Evolutionary conservation across 2,113 vertebrate genomes (phyloP), one percentile per base, ranked within the genome.

Genomic region (Atlantisia rogersi): DNA sequence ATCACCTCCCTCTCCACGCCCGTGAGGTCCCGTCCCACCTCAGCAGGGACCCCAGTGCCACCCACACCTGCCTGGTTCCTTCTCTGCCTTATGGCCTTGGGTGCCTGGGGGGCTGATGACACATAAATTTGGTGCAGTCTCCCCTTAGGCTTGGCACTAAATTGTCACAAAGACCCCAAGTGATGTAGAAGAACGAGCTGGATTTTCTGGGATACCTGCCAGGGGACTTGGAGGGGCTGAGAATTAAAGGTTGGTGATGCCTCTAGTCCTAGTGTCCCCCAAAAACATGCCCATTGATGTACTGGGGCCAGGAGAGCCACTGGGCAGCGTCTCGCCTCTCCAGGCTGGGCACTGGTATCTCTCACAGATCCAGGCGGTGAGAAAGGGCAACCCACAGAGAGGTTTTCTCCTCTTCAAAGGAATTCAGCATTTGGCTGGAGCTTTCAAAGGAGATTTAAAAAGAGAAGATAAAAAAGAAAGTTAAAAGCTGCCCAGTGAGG

Each of bases 361-460:
- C 83, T 87, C 11, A 1, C 74, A 65, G 81, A 91, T 95, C 86
- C 84, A 90, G 75, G 48, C 8, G 15, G 63, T 95, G 93, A 94
- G 96, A 94, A 96, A 96, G 94, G 94, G 87, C 93, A 95, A 95
- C 90, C 91, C 70, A 91, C 92, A 85, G 96, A 90, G 91, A 48
- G 35, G 17, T 95, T 94, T 91, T 95, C 86, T 94, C 91, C 63
- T 88, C 94, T 95, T 97, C 96, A 96, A 94, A 95, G 86, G 90
- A 88, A 94, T 68, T 69, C 77, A 68, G 80, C 60, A 80, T 92
- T 93, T 90, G 92, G 95, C 92, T 96, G 86, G 58, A 94, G 83
- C 77, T 94, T 96, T 97, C 95, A 96, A 96, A 95, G 83, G 70
- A 95, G 91, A 82, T 93, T 96, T 90, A 75, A 93, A 96, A 89